Percentiles rank a stretch among this genome's conserved stretches.
Conservation (phyloP, 2,113 vertebrate species). For the Willisornis vidua region DNA sequence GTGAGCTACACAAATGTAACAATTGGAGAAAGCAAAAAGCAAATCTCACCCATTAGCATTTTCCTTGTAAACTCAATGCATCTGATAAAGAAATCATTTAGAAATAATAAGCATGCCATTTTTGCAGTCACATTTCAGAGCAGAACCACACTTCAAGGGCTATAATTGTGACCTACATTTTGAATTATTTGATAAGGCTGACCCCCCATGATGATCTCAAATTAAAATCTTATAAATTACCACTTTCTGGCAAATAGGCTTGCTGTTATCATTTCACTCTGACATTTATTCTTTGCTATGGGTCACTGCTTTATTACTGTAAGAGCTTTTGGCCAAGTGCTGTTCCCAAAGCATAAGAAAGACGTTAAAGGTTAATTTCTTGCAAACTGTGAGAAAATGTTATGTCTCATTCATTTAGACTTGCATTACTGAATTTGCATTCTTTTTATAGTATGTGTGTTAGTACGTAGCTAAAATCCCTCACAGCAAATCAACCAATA, state of each 20-base stretch:
- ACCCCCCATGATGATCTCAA: slow-evolving; percentile 68
- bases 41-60: slow-evolving; percentile 12
- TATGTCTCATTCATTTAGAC: slow-evolving; percentile 56
- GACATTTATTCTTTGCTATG: slow-evolving; percentile 68
- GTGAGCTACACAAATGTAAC: background rate
- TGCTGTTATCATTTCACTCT: slow-evolving; percentile 66
- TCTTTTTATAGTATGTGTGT: slow-evolving; percentile 51
- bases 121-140: slow-evolving; percentile 55
- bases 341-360: slow-evolving; percentile 62
- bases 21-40: slow-evolving; percentile 13
- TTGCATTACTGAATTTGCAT: slow-evolving; percentile 61
- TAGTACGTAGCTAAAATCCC: slow-evolving; percentile 48
- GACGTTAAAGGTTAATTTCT: slow-evolving; percentile 70
- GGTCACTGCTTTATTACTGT: slow-evolving; percentile 66
- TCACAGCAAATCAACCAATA: slow-evolving; percentile 66
- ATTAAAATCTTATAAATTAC: slow-evolving; percentile 74
- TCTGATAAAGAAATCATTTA: slow-evolving; percentile 56
- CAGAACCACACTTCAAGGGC: slow-evolving; percentile 26
- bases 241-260: slow-evolving; percentile 67
- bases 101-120: slow-evolving; percentile 66
- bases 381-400: slow-evolving; percentile 68
- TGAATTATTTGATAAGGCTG: slow-evolving; percentile 71
- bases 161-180: slow-evolving; percentile 66
- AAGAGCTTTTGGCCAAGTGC: slow-evolving; percentile 68
- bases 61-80: slow-evolving; percentile 26